Conservation (phyloP, 2,888 invertebrate species). For the Odontomyia ornata region DNA sequence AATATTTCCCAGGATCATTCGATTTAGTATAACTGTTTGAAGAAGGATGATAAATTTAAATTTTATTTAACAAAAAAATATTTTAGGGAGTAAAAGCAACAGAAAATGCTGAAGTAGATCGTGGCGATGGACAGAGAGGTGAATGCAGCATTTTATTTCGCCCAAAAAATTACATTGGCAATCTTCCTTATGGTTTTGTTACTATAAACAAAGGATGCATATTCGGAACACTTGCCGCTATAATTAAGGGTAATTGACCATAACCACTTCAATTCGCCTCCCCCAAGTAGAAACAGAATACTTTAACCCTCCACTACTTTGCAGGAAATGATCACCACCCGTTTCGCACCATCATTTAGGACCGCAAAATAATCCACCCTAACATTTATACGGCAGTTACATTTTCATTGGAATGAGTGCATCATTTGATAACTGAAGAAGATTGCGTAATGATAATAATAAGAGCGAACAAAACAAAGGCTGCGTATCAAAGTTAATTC, state of each 20-base stretch:
- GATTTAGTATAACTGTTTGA: too few relatives aligned
- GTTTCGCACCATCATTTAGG: too few relatives aligned
- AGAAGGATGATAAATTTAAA: too few relatives aligned
- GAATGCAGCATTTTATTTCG: too few relatives aligned
- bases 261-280: constrained; percentile 4
- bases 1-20: background rate
- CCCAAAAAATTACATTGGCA: too few relatives aligned
- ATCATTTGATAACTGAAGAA: background rate
- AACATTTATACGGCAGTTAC: too few relatives aligned
- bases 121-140: too few relatives aligned
- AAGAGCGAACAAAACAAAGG: background rate
- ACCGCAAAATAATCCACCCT: too few relatives aligned
- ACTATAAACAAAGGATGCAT: background rate
- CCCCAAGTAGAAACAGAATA: background rate
- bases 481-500: constrained; percentile 15
- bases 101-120: too few relatives aligned
- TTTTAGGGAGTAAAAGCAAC: too few relatives aligned
- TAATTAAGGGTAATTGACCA: constrained; percentile 18
- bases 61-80: too few relatives aligned
- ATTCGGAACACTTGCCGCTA: background rate
- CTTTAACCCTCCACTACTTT: background rate
- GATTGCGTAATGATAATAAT: constrained; percentile 1
- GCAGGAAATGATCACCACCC: background rate
- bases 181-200: too few relatives aligned
- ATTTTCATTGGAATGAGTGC: background rate